Conservation (phyloP, 2,888 invertebrate species). For the Drosophila infuscata region DNA sequence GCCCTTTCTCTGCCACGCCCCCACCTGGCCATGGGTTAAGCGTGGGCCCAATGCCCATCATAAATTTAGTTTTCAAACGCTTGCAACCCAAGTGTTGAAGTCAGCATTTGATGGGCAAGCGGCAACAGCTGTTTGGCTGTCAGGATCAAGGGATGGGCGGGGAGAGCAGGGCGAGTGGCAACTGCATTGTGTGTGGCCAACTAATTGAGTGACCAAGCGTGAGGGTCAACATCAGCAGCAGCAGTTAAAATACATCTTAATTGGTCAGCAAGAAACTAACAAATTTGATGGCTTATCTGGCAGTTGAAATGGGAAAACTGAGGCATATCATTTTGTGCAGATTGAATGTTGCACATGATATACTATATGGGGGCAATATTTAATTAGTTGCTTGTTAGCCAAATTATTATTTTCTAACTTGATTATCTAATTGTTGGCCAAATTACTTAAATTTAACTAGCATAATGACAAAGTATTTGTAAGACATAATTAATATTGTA, state of each 20-base stretch:
- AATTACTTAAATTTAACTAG: background rate
- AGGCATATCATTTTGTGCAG: conserved; percentile 1
- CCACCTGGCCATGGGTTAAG: conserved; percentile 5
- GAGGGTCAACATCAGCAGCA: conserved; percentile 65
- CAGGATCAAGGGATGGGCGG: conserved; percentile 20
- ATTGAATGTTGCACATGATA: conserved; percentile 6
- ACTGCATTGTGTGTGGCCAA: conserved; percentile 66
- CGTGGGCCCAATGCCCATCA: conserved; percentile 27
- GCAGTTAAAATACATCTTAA: conserved; percentile 47
- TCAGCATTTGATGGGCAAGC: conserved; percentile 53
- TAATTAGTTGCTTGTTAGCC: background rate
- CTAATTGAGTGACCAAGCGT: conserved; percentile 80
- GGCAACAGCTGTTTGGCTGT: conserved; percentile 56
- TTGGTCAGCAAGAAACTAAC: conserved; percentile 29
- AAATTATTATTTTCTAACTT: background rate
- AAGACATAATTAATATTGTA: background rate
- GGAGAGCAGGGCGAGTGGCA: background rate
- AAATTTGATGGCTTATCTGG: conserved; percentile 41
- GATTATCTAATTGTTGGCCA: background rate
- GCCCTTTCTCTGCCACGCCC: conserved; percentile 65
- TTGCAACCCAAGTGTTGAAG: conserved; percentile 65
- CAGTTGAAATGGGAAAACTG: background rate
- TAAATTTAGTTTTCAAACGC: conserved; percentile 58
- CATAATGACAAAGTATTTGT: background rate
- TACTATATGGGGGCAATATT: background rate